These are phyloP conservation scores for Nemopilema nomurai DNA, from an alignment of 30 jellyfish, hydroid and myxozoan genomes.

Conservation along the genomic window DNA sequence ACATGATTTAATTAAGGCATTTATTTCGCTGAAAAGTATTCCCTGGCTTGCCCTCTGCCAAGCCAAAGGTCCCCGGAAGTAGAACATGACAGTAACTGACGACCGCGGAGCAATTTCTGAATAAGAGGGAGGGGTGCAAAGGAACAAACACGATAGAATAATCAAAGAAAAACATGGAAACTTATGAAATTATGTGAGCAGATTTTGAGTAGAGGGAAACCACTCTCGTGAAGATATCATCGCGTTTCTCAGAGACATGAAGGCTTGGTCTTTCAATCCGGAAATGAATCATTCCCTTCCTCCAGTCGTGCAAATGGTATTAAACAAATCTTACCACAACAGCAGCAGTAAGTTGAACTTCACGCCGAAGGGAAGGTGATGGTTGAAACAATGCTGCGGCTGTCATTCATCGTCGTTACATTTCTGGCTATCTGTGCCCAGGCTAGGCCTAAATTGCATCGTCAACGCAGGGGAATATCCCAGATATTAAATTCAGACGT, in stretches of 20 bases:
- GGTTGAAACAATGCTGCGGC: neutral
- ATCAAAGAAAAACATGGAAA: too few relatives aligned
- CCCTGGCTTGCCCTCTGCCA: too few relatives aligned
- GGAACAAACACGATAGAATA: too few relatives aligned
- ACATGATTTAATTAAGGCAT: too few relatives aligned
- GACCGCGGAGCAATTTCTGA: too few relatives aligned
- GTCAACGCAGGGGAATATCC: constrained; percentile 1
- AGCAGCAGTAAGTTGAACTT: neutral
- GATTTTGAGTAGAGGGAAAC: too few relatives aligned
- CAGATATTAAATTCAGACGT: constrained; percentile 6
- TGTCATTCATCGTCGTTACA: neutral
- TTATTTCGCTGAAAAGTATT: too few relatives aligned
- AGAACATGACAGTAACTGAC: too few relatives aligned
- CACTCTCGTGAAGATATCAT: too few relatives aligned
- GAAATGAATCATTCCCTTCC: neutral
- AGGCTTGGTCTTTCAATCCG: neutral
- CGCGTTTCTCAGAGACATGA: neutral
- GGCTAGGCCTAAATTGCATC: neutral
- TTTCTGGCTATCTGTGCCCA: neutral
- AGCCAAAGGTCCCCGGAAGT: too few relatives aligned
- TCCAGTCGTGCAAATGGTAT: neutral
- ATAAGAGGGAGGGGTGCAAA: too few relatives aligned
- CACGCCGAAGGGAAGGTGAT: neutral
- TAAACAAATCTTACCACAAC: neutral
- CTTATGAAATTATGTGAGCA: too few relatives aligned